phyloP scores from a whole-genome alignment of 2,113 vertebrate genomes.

The Paralichthys olivaceus region DNA sequence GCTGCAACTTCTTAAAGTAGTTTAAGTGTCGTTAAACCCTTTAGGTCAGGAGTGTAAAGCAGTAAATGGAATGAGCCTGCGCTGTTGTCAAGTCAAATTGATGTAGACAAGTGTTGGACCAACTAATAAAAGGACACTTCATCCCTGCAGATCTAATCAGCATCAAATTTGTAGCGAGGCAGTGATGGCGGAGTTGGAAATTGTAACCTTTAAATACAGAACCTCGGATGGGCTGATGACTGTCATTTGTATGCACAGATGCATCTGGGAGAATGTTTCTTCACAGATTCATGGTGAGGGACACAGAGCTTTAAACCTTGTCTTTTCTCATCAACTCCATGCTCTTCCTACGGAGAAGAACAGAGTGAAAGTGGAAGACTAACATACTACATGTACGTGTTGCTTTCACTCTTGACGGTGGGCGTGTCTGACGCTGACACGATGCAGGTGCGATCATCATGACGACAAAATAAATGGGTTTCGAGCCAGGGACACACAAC shows the following conservation, averaged over 20 bases:
- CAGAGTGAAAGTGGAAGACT: no score
- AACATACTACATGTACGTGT: no score
- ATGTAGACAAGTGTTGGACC: slow-evolving; percentile 31
- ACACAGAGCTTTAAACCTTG: not conserved
- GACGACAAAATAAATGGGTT: no score
- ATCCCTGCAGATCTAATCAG: slow-evolving; percentile 36
- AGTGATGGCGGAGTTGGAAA: slow-evolving; percentile 2
- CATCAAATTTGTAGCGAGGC: slow-evolving; percentile 31
- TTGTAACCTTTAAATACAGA: not conserved
- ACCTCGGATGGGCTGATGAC: slow-evolving; percentile 16
- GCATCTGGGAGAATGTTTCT: not conserved
- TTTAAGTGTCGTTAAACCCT: slow-evolving; percentile 40
- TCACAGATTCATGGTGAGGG: not conserved
- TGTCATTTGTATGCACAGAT: not conserved
- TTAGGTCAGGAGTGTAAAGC: slow-evolving; percentile 14
- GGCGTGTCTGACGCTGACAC: no score
- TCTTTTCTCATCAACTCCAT: not conserved
- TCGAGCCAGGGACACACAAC: not conserved
- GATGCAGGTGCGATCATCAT: no score
- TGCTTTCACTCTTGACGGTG: no score
- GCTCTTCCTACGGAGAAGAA: no score
- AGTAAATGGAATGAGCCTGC: slow-evolving; percentile 6
- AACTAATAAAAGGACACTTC: slow-evolving; percentile 46
- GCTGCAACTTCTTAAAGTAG: slow-evolving; percentile 36
- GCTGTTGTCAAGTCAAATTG: slow-evolving; percentile 38